phyloP scores from a whole-genome alignment of 2,113 vertebrate genomes.

The Rhinopomastus cyanomelas region DNA sequence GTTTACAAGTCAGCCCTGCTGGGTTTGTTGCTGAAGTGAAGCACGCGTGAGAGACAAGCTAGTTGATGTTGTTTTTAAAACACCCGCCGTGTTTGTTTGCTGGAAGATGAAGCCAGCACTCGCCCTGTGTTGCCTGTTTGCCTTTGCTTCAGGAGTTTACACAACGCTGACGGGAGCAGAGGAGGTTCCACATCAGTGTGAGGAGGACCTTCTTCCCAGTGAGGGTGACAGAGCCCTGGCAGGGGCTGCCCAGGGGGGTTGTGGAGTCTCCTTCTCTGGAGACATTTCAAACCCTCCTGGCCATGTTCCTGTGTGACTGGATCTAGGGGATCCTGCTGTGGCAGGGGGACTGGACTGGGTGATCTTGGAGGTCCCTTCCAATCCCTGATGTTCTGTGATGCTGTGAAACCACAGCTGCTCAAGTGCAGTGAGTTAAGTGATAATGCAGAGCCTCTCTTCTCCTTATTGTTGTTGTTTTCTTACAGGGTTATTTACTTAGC shows the following conservation, averaged over 20 bases:
- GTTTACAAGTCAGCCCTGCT: not conserved
- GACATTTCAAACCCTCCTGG: too few relatives aligned
- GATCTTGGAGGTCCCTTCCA: too few relatives aligned
- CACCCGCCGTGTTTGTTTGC: not conserved
- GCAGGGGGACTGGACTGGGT: too few relatives aligned
- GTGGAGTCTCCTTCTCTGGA: too few relatives aligned
- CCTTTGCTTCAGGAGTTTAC: not conserved
- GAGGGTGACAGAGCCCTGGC: too few relatives aligned
- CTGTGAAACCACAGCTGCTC: not conserved
- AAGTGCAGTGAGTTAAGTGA: not conserved
- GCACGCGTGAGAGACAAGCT: not conserved
- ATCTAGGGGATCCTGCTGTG: too few relatives aligned
- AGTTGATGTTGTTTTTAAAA: not conserved
- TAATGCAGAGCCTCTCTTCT: not conserved
- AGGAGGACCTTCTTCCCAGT: too few relatives aligned
- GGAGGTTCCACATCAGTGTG: too few relatives aligned
- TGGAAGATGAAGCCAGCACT: not conserved
- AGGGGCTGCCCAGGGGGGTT: too few relatives aligned
- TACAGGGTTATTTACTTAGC: not conserved
- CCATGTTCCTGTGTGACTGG: too few relatives aligned
- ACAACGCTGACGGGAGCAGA: too few relatives aligned
- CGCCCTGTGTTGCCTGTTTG: not conserved
- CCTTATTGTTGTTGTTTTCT: fast-evolving
- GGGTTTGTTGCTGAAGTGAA: not conserved
- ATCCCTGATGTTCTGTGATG: too few relatives aligned